Evolutionary conservation across 2,113 vertebrate species (phyloP).

Genomic region (Pogona vitticeps): DNA sequence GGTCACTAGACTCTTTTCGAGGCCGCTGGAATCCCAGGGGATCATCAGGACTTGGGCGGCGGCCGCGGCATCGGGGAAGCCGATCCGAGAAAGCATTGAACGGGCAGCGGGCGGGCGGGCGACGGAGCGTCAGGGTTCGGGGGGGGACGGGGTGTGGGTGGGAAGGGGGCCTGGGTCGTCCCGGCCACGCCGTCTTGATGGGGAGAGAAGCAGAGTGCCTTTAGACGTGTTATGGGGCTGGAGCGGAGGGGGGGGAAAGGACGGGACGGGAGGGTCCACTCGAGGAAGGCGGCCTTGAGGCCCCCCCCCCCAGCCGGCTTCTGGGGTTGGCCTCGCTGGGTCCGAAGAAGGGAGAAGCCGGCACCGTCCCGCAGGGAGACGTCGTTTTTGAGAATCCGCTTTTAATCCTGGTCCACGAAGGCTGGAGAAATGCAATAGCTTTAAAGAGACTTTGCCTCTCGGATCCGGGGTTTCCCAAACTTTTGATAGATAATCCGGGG

Average conservation of each 20-base stretch:
- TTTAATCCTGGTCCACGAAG: neutral
- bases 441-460: neutral
- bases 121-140: neutral
- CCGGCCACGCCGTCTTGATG: neutral
- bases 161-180: too few relatives aligned
- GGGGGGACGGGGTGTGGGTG: neutral
- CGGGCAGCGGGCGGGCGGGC: neutral
- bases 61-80: neutral
- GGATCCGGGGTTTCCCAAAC: neutral
- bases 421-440: conserved; percentile 20
- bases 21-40: neutral
- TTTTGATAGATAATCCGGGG: neutral
- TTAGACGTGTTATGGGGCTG: fast-evolving
- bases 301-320: too few relatives aligned
- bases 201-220: conserved; percentile 28
- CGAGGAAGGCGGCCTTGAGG: too few relatives aligned
- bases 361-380: neutral
- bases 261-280: too few relatives aligned
- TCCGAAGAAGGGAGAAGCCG: too few relatives aligned
- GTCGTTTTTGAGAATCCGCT: neutral
- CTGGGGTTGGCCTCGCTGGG: too few relatives aligned
- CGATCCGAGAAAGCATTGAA: neutral
- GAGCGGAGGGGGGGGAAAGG: too few relatives aligned
- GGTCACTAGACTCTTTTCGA: neutral
- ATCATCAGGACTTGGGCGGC: neutral